Evolutionary conservation across 1,140 invertebrate species (phyloP), one percentile per base, ranked within the genome.

Genomic region (Sinonovacula constricta): DNA sequence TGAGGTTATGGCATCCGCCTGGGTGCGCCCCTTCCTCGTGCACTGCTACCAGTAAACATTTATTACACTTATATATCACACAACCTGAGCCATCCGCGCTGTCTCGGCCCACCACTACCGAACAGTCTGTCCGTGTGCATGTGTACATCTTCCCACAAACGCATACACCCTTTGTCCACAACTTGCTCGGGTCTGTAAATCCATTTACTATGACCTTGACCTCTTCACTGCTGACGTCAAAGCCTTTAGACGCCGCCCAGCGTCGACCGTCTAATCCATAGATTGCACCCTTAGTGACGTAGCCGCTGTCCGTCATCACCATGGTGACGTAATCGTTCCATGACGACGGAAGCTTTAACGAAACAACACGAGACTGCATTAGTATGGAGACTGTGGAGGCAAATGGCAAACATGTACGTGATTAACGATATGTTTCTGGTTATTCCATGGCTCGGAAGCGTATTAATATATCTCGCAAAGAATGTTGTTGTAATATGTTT

Each of bases 311-410:
- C 36, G 79, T 56, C 26, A 87, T 69, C 34, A 87, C 81, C n/a
- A 80, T 83, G 30, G 70, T 76, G 45, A 87, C 79, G 54, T 87
- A 87, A 53, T 87, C 84, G 51, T 82, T 80, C 86, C 86, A 87
- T 26, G 82, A 79, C 18, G 78, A 81, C 56, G 83, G 79, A 80
- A 84, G 81, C 83, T 83, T 83, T 78, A 45, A 69, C 70, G 75
- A 75, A 77, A 57, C 66, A 78, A 78, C 53, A 70, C 75, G 75
- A 70, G 75, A 78, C 66, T 69, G 75, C 75, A 78, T 78, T n/a
- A n/a, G n/a, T n/a, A n/a, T n/a, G n/a, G n/a, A n/a, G n/a, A n/a
- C n/a, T n/a, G n/a, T n/a, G n/a, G n/a, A n/a, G n/a, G n/a, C n/a
- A n/a, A n/a, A n/a, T n/a, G n/a, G n/a, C n/a, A n/a, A n/a, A n/a